phyloP scores from a whole-genome alignment of 1,140 invertebrate genomes.

The Drosophila mauritiana region DNA sequence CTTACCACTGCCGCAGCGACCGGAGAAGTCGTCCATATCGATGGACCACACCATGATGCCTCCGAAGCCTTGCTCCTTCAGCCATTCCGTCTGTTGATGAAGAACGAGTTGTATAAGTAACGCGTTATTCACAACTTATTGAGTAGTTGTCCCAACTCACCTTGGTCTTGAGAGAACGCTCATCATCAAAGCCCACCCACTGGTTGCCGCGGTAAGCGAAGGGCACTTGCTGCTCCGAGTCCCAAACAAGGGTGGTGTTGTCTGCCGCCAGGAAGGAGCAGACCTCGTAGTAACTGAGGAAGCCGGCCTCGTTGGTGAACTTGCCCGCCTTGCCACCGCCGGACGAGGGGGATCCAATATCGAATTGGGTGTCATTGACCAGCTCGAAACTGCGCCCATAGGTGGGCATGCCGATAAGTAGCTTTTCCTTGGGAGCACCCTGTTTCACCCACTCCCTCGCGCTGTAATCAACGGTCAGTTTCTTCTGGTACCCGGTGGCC shows the following conservation, averaged over 20 bases:
- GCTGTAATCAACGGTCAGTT: conserved; percentile 95
- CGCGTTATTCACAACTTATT: not conserved
- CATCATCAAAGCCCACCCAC: conserved; percentile 98
- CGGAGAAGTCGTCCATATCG: conserved; percentile 97
- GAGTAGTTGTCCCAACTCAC: conserved; percentile 85
- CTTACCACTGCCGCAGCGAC: conserved; percentile 94
- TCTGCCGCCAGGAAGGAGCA: conserved; percentile 96
- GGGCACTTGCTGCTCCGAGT: conserved; percentile 97
- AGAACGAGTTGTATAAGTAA: conserved; percentile 1
- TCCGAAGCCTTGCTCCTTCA: conserved; percentile 96
- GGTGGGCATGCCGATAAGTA: conserved; percentile 97
- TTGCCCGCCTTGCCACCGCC: conserved; percentile 93
- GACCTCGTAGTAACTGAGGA: conserved; percentile 97
- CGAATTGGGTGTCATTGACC: conserved; percentile 94
- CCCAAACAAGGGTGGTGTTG: conserved; percentile 97
- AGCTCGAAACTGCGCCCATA: conserved; percentile 98
- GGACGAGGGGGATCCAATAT: conserved; percentile 95
- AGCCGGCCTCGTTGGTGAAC: conserved; percentile 94
- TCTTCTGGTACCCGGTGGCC: conserved; percentile 95
- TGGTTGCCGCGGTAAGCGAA: conserved; percentile 96
- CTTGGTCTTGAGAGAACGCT: conserved; percentile 96
- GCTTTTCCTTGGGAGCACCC: conserved; percentile 97
- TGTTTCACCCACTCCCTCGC: conserved; percentile 96
- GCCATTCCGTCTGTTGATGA: conserved; percentile 92
- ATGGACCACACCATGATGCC: conserved; percentile 99